These are phyloP conservation scores for Phylloscopus whistleri DNA, from an alignment of 2,113 vertebrate genomes.

Conservation along the genomic window DNA sequence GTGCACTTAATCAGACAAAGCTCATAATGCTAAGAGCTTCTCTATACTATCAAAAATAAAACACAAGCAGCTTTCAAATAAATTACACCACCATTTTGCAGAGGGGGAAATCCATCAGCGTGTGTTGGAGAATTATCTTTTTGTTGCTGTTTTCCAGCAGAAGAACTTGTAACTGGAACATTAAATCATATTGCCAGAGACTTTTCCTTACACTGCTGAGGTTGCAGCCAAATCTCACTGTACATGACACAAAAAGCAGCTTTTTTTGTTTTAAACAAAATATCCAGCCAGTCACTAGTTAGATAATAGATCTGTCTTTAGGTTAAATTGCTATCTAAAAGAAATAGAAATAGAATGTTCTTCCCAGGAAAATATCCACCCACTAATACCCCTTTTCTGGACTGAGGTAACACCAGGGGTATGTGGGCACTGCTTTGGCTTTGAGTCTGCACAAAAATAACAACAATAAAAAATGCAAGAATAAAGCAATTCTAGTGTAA, in stretches of 20 bases:
- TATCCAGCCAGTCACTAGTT: not conserved
- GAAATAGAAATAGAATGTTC: not conserved
- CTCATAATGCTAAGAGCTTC: conserved; percentile 71
- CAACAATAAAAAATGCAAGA: not conserved
- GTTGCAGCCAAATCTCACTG: not conserved
- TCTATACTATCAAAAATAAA: conserved; percentile 76
- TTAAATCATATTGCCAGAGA: not conserved
- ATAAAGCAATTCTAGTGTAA: not conserved
- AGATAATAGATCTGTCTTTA: not conserved
- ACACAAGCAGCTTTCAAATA: conserved; percentile 71
- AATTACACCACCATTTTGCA: conserved; percentile 52
- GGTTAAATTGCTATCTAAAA: not conserved
- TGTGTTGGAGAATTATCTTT: not conserved
- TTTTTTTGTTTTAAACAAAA: not conserved
- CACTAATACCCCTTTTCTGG: not conserved
- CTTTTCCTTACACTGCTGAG: not conserved
- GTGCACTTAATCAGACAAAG: conserved; percentile 76
- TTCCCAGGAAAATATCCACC: not conserved
- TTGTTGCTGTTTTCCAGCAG: not conserved
- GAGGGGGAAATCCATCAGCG: not conserved
- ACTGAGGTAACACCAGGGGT: not conserved
- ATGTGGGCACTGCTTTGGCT: not conserved
- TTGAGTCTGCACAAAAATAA: not conserved
- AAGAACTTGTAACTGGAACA: not conserved
- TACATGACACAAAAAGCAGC: not conserved